Base-by-base conservation (phyloP, 2,113 vertebrate genomes). In the Lota lota region DNA sequence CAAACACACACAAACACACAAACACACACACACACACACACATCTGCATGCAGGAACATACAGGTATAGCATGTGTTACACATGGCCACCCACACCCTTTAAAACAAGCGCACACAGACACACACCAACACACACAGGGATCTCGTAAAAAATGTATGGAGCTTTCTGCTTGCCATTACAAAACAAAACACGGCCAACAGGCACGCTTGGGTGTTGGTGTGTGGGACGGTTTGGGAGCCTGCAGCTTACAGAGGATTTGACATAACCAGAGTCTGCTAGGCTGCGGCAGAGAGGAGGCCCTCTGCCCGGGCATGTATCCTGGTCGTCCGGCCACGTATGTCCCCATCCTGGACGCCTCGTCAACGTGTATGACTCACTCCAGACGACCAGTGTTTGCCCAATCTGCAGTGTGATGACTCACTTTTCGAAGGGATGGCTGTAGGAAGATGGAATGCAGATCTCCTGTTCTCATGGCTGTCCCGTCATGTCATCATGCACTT, bases 361-460 rank as follows among this genome's bases (percentile, higher is more conserved):
- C 83, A 75, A 77, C 67, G 73, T 70, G 33, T 22, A 57, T 88
- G 89, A 88, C 66, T 90, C 89, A 89, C 20, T 1, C 70, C 81
- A 83, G 79, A 86, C 82, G 67, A 66, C 61, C 16, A 5, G 36
- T 86, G 79, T 85, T 86, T 80, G 80, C 79, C 81, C 68, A 77
- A 67, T 73, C 69, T 22, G 56, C 73, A 0, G 20, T n/a, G n/a
- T n/a, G 28, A 33, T 90, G 87, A 89, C 76, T 88, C 89, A 88
- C 69, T 47, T 64, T 76, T 63, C n/a, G 47, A 60, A 76, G 28
- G 79, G 83, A 77, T 67, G 72, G 36, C 36, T 1, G 3, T 11
- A 5, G 11, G 36, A 11, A 40, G 70, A 17, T 0, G 67, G 77
- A 76, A 75, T 58, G 77, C 40, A 20, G 21, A 47, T 75, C 64